These are phyloP conservation scores for Drepana arcuata DNA, from an alignment of 1,140 invertebrate genomes.

Conservation along the genomic window DNA sequence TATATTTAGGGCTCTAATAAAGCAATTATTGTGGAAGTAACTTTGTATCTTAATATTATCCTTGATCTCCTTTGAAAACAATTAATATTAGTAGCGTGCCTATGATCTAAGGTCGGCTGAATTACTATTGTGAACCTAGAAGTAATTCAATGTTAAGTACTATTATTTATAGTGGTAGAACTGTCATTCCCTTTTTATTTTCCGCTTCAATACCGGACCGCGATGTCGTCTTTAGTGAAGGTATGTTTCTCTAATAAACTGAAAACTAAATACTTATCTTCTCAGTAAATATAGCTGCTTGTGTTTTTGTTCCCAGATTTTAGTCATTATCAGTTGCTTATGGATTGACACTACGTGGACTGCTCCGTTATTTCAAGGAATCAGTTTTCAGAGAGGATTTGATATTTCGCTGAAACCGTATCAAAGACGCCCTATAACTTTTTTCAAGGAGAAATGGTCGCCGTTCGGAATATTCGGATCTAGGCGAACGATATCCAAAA, in stretches of 20 bases:
- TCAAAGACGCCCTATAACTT: slow-evolving; percentile 22
- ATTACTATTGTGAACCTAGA: too few species aligned
- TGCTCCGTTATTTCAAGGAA: slow-evolving; percentile 16
- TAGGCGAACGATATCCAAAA: slow-evolving; percentile 31
- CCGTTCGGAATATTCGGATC: slow-evolving; percentile 38
- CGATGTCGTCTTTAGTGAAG: too few species aligned
- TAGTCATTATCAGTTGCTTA: background rate
- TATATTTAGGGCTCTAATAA: too few species aligned
- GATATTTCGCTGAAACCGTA: slow-evolving; percentile 31
- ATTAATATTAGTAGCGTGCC: too few species aligned
- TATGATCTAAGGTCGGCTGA: too few species aligned
- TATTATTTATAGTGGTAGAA: background rate
- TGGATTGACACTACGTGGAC: background rate
- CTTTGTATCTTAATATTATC: too few species aligned
- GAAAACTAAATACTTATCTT: too few species aligned
- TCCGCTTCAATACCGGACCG: too few species aligned
- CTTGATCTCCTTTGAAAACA: slow-evolving; percentile 1
- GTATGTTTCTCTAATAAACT: too few species aligned
- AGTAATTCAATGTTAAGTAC: background rate
- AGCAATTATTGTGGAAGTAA: too few species aligned
- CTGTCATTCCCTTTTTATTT: too few species aligned
- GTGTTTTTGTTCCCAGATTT: slow-evolving; percentile 12
- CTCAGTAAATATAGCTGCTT: too few species aligned
- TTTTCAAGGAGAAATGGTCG: slow-evolving; percentile 39
- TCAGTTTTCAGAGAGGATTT: slow-evolving; percentile 29